Evolutionary conservation across 2,113 vertebrate genomes (phyloP), one percentile per base, ranked within the genome.

Genomic region (Tricholaema leucomelas): DNA sequence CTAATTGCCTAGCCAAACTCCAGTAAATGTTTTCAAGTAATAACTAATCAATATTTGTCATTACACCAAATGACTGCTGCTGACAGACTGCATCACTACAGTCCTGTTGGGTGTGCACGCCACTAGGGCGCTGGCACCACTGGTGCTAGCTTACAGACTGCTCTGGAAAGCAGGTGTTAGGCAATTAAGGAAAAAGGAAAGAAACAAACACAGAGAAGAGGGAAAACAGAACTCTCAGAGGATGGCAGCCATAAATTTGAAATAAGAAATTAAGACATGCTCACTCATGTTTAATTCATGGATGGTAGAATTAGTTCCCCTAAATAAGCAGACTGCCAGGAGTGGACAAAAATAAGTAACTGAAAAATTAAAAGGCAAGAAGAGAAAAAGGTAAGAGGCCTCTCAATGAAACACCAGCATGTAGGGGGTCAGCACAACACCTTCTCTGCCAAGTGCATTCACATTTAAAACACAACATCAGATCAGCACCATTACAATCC

Each of bases 241-340:
- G 71, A 91, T 2, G 0, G 81, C 70, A 85, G 63, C 30, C 67
- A 40, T 74, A 81, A 70, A 83, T 90, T 87, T 38, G 38, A 91
- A 96, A 83, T 59, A 76, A 88, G 71, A 70, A 94, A 92, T 90
- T 94, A 82, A 88, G 77, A 83, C 72, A 58, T 30, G 70, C 33
- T 81, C 44, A 6, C 36, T 96, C 70, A 85, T 96, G 42, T 88
- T 93, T 94, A 93, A 91, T 93, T 93, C 80, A 95, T 86, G 58
- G 33, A 44, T n/a, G 19, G 74, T 52, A 79, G 77, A 81, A 72
- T 65, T 16, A 16, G 56, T 50, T 83, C 38, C 86, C 80, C 10
- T 38, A 74, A 86, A 66, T 42, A 52, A 88, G 72, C n/a, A 88
- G 92, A 74, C 23, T 81, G 56, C 70, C 21, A 44, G 38, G 73